Evolutionary conservation across 1,140 invertebrate genomes (phyloP), one percentile per base, ranked within the genome.

Genomic region (Drosophila miranda): DNA sequence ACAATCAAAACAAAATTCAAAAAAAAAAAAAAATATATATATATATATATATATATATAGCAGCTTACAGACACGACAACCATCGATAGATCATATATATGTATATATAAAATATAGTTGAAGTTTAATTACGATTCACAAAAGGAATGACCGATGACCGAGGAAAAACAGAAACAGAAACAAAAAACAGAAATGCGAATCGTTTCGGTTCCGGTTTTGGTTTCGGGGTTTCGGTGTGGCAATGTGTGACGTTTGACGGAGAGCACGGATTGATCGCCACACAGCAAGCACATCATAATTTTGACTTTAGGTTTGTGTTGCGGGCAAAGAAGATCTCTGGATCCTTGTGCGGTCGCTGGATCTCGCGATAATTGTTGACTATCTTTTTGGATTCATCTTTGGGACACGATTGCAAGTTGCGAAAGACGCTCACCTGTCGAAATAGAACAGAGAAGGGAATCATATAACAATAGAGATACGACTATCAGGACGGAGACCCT

Each of bases 321-420:
- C 90, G 84, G 5, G 90, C 90, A 21, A 91, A 91, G 49, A 89
- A 82, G 56, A 91, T 86, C 66, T 91, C 89, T 4, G 90, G 90
- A 78, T 90, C 78, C 61, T 87, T 89, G 41, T 77, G 61, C 42
- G 90, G 89, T 16, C 80, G 75, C 61, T 91, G 90, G 21, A 91
- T 90, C 60, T 91, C 89, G 4, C 90, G 89, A 76, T 82, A 91
- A 76, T 91, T 91, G 57, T 78, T 91, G 13, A 91, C 89, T 60
- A 91, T 91, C 63, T 89, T 90, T 61, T 91, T 91, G 52, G 76
- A 87, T 51, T 90, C 82, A 71, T 91, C 90, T 62, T 90, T 89
- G 49, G 90, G 90, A 66, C 90, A 91, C 46, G 90, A 91, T 67
- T 91, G 90, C 58, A 91, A 66, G 64, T 90, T 90, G 42, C 90